Percentiles rank a stretch among this genome's conserved stretches.
phyloP scores from a whole-genome alignment of 2,113 vertebrate genomes.

The Alligator mississippiensis region DNA sequence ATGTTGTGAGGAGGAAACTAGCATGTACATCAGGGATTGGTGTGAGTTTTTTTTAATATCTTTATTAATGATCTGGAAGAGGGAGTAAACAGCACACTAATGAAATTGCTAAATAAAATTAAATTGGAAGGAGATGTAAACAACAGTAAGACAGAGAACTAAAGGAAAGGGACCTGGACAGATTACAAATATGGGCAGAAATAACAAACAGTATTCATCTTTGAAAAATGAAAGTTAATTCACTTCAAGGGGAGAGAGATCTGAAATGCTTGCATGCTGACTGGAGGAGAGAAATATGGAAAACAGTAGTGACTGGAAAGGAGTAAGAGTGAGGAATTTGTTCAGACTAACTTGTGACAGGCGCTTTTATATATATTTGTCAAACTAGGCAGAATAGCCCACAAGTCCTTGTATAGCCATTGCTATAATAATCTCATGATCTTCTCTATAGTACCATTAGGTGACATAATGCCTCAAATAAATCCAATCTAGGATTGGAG shows the following conservation, averaged over 20 bases:
- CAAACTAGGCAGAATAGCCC: neutral
- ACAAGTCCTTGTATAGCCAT: neutral
- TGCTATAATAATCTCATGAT: neutral
- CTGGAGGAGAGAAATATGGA: neutral
- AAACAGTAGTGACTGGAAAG: neutral
- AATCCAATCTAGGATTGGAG: neutral
- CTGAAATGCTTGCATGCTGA: neutral
- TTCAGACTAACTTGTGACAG: neutral
- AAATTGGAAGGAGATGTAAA: conserved; percentile 1
- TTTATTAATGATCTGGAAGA: conserved; percentile 31
- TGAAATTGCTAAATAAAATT: conserved; percentile 11
- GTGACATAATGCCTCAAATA: neutral
- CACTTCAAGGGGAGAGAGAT: neutral
- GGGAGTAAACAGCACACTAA: conserved; percentile 25
- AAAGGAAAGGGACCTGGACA: neutral
- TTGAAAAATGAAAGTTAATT: neutral
- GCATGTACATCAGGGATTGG: conserved; percentile 9
- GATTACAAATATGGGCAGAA: neutral
- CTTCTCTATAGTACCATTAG: neutral
- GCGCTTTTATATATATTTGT: neutral
- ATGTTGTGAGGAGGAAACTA: neutral
- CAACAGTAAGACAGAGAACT: neutral
- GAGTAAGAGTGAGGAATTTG: neutral
- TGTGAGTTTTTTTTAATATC: conserved; percentile 35
- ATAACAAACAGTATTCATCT: neutral